These are phyloP conservation scores for Zoanthus sansibaricus DNA, from an alignment of 92 coral and sea anemone genomes.

Conservation along the genomic window DNA sequence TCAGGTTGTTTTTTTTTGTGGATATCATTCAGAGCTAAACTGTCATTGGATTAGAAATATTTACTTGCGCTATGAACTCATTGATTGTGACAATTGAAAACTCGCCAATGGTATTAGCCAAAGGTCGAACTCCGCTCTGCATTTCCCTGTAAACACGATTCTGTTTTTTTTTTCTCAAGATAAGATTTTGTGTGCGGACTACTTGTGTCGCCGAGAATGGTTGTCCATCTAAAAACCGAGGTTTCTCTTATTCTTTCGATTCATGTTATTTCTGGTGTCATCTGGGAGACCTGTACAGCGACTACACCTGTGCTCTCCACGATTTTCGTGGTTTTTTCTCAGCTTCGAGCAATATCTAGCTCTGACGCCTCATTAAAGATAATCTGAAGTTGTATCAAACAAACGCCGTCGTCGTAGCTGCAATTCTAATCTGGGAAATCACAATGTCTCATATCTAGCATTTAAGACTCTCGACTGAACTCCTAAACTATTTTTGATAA, in stretches of 20 bases:
- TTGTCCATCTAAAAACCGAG: conserved; percentile 1
- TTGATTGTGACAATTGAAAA: neutral
- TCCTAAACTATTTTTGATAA: neutral
- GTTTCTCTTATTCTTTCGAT: neutral
- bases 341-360: conserved; percentile 30
- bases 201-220: neutral
- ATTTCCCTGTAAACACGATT: conserved; percentile 18
- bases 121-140: conserved; percentile 11
- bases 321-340: conserved; percentile 16
- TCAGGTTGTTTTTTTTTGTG: too few relatives aligned
- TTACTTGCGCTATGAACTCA: conserved; percentile 20
- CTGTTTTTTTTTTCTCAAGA: conserved; percentile 11
- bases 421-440: neutral
- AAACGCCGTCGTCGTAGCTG: neutral
- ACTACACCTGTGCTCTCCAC: neutral
- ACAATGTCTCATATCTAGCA: neutral
- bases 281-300: conserved; percentile 33
- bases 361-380: conserved; percentile 24
- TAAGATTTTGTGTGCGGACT: conserved; percentile 27
- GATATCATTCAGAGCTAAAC: neutral
- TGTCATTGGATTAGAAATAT: neutral
- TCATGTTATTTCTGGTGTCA: conserved; percentile 8
- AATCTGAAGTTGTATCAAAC: conserved; percentile 15
- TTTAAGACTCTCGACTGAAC: neutral
- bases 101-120: neutral